Evolutionary conservation across 2,888 invertebrate species (phyloP).

Genomic region (Spodoptera picta): DNA sequence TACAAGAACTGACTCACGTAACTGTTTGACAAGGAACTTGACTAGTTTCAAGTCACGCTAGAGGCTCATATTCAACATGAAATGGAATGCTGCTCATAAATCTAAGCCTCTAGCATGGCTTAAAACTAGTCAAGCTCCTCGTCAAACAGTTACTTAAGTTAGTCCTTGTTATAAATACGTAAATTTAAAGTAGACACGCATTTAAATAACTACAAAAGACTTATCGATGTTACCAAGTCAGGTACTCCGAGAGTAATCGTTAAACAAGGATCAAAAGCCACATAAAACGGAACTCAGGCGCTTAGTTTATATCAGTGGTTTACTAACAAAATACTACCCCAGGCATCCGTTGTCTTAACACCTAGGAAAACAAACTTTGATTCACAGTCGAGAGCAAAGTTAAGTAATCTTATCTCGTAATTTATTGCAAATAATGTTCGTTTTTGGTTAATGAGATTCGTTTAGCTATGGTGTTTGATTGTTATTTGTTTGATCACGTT

Average conservation of each 20-base stretch:
- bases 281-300: conserved; percentile 22
- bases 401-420: conserved; percentile 14
- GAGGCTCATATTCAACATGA: no score
- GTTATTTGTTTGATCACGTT: no score
- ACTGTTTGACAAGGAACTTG: no score
- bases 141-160: no score
- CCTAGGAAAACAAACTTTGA: conserved; percentile 19
- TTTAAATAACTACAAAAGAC: no score
- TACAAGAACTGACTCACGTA: no score
- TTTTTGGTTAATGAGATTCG: conserved; percentile 13
- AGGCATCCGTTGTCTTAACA: conserved; percentile 24
- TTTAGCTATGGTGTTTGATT: neutral
- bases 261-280: conserved; percentile 17
- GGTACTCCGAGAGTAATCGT: conserved; percentile 6
- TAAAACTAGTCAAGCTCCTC: no score
- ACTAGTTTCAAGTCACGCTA: no score
- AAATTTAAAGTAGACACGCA: no score
- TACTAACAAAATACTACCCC: conserved; percentile 23
- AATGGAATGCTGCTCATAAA: no score
- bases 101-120: no score
- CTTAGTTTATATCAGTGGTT: conserved; percentile 13
- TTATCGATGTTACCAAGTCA: neutral
- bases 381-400: conserved; percentile 23
- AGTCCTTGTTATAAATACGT: no score
- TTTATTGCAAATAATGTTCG: conserved; percentile 2